These are phyloP conservation scores for Charanyca ferruginea DNA, from an alignment of 2,888 invertebrate genomes.

Conservation along the genomic window DNA sequence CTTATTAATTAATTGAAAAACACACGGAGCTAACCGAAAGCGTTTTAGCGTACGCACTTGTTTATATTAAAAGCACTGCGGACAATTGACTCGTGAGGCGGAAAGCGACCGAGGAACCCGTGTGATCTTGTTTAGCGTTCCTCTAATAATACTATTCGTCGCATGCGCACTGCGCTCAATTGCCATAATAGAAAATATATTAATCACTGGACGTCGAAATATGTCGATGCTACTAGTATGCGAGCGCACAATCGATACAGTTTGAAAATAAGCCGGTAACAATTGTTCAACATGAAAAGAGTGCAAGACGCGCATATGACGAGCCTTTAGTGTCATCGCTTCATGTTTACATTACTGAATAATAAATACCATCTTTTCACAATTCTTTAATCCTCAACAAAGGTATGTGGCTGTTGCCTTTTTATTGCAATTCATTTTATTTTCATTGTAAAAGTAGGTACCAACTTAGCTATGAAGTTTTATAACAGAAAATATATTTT, in stretches of 20 bases:
- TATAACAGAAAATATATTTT: not conserved
- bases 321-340: conserved; percentile 34
- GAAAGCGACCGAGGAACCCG: conserved; percentile 71
- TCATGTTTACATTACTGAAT: conserved; percentile 46
- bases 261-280: conserved; percentile 82
- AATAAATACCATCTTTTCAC: conserved; percentile 34
- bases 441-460: not conserved
- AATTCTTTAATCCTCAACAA: conserved; percentile 17
- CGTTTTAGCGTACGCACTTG: conserved; percentile 62
- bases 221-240: conserved; percentile 71
- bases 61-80: conserved; percentile 69
- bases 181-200: conserved; percentile 86
- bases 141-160: conserved; percentile 84
- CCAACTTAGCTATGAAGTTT: no score
- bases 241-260: conserved; percentile 77
- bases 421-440: conserved; percentile 12
- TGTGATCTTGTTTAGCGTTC: conserved; percentile 79
- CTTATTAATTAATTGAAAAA: conserved; percentile 48
- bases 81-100: conserved; percentile 64
- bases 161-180: conserved; percentile 87
- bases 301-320: conserved; percentile 60
- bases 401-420: conserved; percentile 2
- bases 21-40: conserved; percentile 52
- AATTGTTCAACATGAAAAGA: conserved; percentile 80
- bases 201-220: conserved; percentile 82